phyloP scores from a whole-genome alignment of 64 coral and sea anemone genomes.

The Montipora cactus region DNA sequence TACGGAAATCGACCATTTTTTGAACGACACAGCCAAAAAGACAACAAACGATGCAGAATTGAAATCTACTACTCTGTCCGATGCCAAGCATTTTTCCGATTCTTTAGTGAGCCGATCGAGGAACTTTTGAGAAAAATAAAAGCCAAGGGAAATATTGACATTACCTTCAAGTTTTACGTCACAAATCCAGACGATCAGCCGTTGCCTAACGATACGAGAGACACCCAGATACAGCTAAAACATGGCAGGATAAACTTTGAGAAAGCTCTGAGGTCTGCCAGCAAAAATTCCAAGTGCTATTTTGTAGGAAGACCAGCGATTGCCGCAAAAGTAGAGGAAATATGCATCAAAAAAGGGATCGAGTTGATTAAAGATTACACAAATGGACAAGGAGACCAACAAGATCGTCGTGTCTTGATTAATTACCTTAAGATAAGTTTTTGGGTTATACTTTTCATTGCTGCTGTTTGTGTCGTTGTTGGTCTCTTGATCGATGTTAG shows the following conservation, averaged over 20 bases:
- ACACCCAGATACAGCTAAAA: slow-evolving; percentile 22
- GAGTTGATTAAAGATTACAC: slow-evolving; percentile 54
- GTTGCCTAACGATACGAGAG: background rate
- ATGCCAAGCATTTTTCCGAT: slow-evolving; percentile 46
- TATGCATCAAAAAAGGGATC: slow-evolving; percentile 52
- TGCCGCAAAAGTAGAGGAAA: slow-evolving; percentile 38
- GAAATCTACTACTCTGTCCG: slow-evolving; percentile 73
- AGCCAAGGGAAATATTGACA: slow-evolving; percentile 23
- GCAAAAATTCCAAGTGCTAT: slow-evolving; percentile 40
- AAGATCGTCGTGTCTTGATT: slow-evolving; percentile 11
- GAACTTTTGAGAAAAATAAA: slow-evolving; percentile 40
- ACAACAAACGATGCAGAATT: background rate
- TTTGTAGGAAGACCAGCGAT: slow-evolving; percentile 81
- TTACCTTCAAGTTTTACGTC: slow-evolving; percentile 56
- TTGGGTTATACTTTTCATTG: slow-evolving; percentile 29
- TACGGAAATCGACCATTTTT: slow-evolving; percentile 11
- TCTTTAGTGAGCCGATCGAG: slow-evolving; percentile 6
- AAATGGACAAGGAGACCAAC: slow-evolving; percentile 48
- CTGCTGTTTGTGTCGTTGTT: slow-evolving; percentile 15
- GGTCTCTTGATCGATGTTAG: slow-evolving; percentile 60
- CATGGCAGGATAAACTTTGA: slow-evolving; percentile 55
- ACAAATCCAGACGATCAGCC: slow-evolving; percentile 9
- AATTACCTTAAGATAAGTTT: slow-evolving; percentile 72
- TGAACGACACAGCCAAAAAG: background rate
- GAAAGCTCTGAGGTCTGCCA: slow-evolving; percentile 43